Conservation (phyloP, 2,797 vertebrate species). For the Octomys mimax region DNA sequence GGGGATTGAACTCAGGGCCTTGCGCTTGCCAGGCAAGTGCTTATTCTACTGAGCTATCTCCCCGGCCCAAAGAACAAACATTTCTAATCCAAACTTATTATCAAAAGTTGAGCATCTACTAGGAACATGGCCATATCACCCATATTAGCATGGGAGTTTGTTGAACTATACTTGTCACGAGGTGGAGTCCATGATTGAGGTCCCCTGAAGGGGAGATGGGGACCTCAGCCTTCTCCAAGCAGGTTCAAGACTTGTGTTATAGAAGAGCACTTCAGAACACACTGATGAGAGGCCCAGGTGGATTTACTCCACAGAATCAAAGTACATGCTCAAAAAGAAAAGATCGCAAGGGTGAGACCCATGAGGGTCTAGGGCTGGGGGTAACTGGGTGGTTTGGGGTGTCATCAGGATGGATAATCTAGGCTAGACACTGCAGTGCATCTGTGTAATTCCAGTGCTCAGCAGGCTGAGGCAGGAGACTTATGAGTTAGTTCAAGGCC, state of each 20-base stretch:
- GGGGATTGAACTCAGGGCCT: no score
- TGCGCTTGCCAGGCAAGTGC: no score
- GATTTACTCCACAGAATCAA: neutral
- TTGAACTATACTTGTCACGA: neutral
- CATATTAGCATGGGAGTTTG: neutral
- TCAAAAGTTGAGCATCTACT: conserved; percentile 43
- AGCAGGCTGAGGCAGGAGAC: neutral
- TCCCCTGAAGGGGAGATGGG: neutral
- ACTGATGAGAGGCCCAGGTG: neutral
- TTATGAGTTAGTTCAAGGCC: neutral
- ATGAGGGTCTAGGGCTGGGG: neutral
- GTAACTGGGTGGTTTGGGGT: neutral
- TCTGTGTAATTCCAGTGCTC: neutral
- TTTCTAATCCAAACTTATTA: neutral
- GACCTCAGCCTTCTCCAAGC: neutral
- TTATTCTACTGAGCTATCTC: no score
- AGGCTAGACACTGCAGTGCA: neutral
- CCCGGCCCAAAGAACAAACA: neutral
- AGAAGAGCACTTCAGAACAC: neutral
- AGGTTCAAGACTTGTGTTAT: neutral
- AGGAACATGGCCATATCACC: neutral
- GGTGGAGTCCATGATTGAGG: neutral
- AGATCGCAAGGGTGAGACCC: neutral
- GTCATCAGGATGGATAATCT: neutral
- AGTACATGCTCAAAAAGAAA: neutral